Conservation (phyloP, 2,113 vertebrate species). For the Centropus unirufus region DNA sequence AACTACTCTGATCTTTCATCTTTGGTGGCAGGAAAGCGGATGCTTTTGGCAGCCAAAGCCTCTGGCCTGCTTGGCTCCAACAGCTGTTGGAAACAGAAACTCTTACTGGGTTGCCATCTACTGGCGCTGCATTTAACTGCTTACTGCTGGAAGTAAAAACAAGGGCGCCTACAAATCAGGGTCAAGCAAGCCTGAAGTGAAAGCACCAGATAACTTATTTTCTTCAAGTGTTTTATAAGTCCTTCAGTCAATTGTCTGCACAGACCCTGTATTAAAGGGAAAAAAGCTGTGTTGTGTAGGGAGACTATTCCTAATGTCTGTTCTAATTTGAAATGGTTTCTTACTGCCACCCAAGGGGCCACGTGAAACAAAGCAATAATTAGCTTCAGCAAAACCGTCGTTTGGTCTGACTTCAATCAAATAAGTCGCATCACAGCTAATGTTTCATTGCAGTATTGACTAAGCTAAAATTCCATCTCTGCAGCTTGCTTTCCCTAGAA, state of each 20-base stretch:
- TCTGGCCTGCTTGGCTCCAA: neutral
- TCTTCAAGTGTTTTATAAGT: neutral
- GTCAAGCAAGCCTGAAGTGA: neutral
- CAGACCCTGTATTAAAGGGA: neutral
- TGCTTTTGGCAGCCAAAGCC: neutral
- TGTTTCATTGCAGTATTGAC: neutral
- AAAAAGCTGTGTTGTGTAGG: neutral
- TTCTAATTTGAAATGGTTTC: neutral
- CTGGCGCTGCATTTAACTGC: constrained; percentile 23
- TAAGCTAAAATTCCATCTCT: neutral
- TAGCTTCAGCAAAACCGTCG: neutral
- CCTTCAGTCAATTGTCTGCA: neutral
- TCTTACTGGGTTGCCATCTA: constrained; percentile 38
- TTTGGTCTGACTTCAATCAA: neutral
- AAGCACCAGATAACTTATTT: fast-evolving
- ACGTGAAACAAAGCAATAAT: constrained; percentile 1
- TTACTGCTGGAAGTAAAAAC: neutral
- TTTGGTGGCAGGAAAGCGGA: neutral
- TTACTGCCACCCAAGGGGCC: neutral
- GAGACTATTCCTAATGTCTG: neutral
- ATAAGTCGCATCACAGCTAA: neutral
- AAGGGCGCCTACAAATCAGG: neutral
- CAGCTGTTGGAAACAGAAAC: neutral
- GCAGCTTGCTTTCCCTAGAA: neutral
- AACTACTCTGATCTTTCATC: neutral